Conservation (phyloP, 2,113 vertebrate species). For the Chaetodon auriga region DNA sequence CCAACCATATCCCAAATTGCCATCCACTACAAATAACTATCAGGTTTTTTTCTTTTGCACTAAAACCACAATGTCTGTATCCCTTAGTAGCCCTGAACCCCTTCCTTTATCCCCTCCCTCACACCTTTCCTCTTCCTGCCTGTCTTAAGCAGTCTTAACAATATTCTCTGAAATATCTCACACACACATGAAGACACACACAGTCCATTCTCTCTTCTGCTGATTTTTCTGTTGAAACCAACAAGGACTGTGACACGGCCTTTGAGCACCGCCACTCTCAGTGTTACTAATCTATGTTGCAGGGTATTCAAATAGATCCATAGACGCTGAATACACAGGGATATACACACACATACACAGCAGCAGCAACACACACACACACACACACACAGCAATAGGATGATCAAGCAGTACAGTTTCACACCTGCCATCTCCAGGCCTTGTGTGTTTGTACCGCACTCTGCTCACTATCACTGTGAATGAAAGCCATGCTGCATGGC, state of each 20-base stretch:
- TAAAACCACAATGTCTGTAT: conserved; percentile 78
- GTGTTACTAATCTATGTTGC: conserved; percentile 66
- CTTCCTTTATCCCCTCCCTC: background rate
- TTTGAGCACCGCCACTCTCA: conserved; percentile 41
- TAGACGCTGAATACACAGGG: conserved; percentile 51
- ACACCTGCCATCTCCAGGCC: conserved; percentile 12
- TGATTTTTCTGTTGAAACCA: conserved; percentile 36
- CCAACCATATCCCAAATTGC: conserved; percentile 49
- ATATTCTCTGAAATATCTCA: conserved; percentile 20
- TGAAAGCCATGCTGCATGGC: conserved; percentile 51
- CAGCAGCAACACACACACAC: conserved; percentile 32
- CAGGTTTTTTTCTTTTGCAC: conserved; percentile 79
- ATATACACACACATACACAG: conserved; percentile 39
- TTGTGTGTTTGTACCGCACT: conserved; percentile 28
- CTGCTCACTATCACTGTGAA: conserved; percentile 71
- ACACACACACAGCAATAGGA: conserved; percentile 56
- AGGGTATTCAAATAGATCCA: conserved; percentile 63
- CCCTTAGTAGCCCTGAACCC: conserved; percentile 22
- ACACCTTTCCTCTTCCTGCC: conserved; percentile 7
- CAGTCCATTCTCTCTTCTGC: conserved; percentile 12
- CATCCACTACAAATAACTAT: conserved; percentile 64
- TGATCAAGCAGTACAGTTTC: conserved; percentile 46
- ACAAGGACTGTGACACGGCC: conserved; percentile 43
- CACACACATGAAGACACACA: conserved; percentile 14
- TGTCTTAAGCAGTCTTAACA: conserved; percentile 50